Evolutionary conservation across 2,113 vertebrate species (phyloP), one percentile per base, ranked within the genome.

Genomic region (Orcinus orca): DNA sequence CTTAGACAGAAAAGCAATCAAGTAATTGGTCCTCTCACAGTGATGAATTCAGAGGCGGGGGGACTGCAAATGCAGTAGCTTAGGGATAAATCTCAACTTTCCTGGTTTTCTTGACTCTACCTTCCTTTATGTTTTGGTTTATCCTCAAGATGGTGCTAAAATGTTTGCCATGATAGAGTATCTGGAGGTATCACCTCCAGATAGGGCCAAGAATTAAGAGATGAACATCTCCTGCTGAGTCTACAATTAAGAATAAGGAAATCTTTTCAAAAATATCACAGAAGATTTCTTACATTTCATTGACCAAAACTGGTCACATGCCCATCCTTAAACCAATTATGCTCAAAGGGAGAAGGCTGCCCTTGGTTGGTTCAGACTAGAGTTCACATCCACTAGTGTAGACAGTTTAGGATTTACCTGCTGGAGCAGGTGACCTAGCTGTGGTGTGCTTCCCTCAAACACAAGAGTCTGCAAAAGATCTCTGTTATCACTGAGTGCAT

Each of bases 131-230:
- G 20, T 8, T 31, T 47, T 14, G 26, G 14, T 88, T 88, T 67
- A 53, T 76, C n/a, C 23, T 60, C 33, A 36, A 38, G 26, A 18
- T 10, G 10, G 74, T 38, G 25, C 31, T 47, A 68, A 73, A 58
- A 41, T 74, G 29, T 26, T 31, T 5, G 0, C 31, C 58, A 47
- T 0, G 0, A 13, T 18, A 53, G 53, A 17, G 53, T 53, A n/a
- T 29, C 65, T 53, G 15, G 73, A 20, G 1, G 29, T 33, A 23
- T 73, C 83, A 41, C 15, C 55, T 71, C 55, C 55, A 60, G 33
- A 58, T 1, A 23, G 3, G 47, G 26, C 23, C 38, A 83, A 67
- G 70, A 21, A n/a, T 70, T 8, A 71, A 53, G n/a, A 92, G 44
- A 92, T 29, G n/a, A 73, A 17, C 21, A 9, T 71, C 18, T 92